Base-by-base conservation (phyloP, 1,140 invertebrate genomes). In the Leptinotarsa texana region DNA sequence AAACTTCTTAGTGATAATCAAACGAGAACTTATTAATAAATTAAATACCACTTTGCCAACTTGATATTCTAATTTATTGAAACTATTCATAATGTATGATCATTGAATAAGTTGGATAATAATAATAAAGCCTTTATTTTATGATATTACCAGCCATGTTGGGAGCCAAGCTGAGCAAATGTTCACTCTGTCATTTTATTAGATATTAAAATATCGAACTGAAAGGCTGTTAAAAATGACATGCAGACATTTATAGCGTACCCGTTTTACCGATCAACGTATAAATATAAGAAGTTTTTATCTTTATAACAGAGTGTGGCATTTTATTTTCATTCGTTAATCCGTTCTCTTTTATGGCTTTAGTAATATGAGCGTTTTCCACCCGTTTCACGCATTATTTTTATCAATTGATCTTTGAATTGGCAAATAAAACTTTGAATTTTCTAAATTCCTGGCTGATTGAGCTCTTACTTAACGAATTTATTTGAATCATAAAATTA, bases 191-290 rank as follows among this genome's bases (percentile, higher is more conserved):
- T 73, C 68, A 74, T 77, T 77, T 77, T 77, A 77, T 74, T 77
- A 70, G 66, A 74, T 77, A 77, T 77, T 77, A 76, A 77, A 77
- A 77, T 77, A 77, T 77, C 66, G 75, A 71, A 68, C 75, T 51
- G 73, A 65, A 61, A 49, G 75, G 49, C 73, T 70, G 67, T 77
- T 73, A 77, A 77, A 77, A 77, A 77, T 77, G 69, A 77, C 72
- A 74, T 72, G 67, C 57, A 42, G 75, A 77, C 75, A 63, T 77
- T 77, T 74, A 77, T 71, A 61, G 63, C 73, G 61, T 51, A 69
- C 21, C 22, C 69, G 49, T 68, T 67, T 65, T 65, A 65, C 27
- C 63, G 21, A 65, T 65, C 24, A 65, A 65, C 63, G 63, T 65
- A 65, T 65, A 33, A 33, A 33, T 65, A 65, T 65, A 65, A 65